Evolutionary conservation across 2,888 invertebrate species (phyloP).

Genomic region (Agriotes lineatus): DNA sequence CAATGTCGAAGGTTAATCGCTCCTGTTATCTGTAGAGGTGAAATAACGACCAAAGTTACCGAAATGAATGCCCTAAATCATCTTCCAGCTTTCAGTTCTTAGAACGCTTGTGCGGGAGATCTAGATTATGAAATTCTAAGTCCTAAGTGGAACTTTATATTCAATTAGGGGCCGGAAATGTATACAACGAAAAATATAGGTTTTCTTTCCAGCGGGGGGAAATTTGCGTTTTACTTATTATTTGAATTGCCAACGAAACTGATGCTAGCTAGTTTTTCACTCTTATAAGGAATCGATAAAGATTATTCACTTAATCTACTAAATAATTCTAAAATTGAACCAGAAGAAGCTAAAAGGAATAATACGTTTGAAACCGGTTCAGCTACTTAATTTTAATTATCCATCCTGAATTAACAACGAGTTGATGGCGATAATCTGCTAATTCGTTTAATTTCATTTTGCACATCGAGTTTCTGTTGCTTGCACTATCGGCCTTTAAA

Average conservation of each 20-base stretch:
- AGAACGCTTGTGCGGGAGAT: conserved; percentile 29
- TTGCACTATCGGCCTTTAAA: conserved; percentile 26
- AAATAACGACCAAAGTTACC: conserved; percentile 57
- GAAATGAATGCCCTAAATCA: conserved; percentile 50
- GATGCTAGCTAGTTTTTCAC: too few relatives aligned
- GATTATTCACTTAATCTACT: too few relatives aligned
- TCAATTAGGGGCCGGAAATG: conserved; percentile 4
- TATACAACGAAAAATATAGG: background rate
- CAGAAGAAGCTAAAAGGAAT: too few relatives aligned
- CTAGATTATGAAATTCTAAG: conserved; percentile 24
- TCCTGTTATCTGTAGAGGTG: conserved; percentile 46
- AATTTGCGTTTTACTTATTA: too few relatives aligned
- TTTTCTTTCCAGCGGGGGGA: too few relatives aligned
- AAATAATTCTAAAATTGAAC: too few relatives aligned
- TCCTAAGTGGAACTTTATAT: conserved; percentile 12
- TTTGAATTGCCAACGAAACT: too few relatives aligned
- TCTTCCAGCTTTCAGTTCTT: conserved; percentile 33
- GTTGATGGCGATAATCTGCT: background rate
- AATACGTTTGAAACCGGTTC: background rate
- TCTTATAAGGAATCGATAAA: too few relatives aligned
- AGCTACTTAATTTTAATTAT: background rate
- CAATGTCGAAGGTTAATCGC: conserved; percentile 53
- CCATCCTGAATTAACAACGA: background rate
- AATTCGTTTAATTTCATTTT: conserved; percentile 10
- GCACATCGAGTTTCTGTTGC: background rate